phyloP scores from a whole-genome alignment of 2,888 invertebrate genomes.

The Fragum fragum region DNA sequence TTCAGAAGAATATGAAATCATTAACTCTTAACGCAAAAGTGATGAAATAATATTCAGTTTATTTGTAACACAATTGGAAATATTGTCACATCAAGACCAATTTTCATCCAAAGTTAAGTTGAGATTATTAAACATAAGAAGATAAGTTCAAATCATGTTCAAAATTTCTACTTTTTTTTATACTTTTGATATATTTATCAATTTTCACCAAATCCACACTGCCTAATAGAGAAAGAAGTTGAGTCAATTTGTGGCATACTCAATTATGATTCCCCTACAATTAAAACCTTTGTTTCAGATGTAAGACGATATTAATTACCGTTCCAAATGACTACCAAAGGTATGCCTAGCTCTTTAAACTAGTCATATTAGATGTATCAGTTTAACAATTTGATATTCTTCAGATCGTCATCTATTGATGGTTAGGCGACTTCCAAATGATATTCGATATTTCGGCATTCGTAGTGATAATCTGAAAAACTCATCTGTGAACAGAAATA shows the following conservation, averaged over 20 bases:
- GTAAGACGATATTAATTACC: conserved; percentile 32
- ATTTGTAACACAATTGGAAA: too few species aligned
- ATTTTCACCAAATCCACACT: neutral
- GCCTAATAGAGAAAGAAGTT: neutral
- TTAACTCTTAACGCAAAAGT: neutral
- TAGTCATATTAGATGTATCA: conserved; percentile 15
- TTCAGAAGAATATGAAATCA: conserved; percentile 18
- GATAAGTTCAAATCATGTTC: too few species aligned
- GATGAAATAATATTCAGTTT: too few species aligned
- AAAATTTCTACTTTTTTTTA: too few species aligned
- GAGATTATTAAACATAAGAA: too few species aligned
- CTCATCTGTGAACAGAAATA: conserved; percentile 31
- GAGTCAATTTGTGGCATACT: conserved; percentile 25
- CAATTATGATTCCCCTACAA: conserved; percentile 24
- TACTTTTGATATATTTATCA: too few species aligned
- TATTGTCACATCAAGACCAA: too few species aligned
- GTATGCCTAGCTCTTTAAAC: conserved; percentile 13
- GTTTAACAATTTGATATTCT: conserved; percentile 28
- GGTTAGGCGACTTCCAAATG: conserved; percentile 26
- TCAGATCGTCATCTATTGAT: conserved; percentile 24
- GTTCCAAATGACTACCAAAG: conserved; percentile 24
- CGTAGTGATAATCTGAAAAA: conserved; percentile 22
- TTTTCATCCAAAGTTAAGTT: too few species aligned
- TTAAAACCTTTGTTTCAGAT: conserved; percentile 26
- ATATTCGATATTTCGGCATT: conserved; percentile 26